A percentile compares a stretch with the other conserved stretches of the same genome.
phyloP scores from a whole-genome alignment of 2,888 invertebrate species.

The Parnassius apollo region DNA sequence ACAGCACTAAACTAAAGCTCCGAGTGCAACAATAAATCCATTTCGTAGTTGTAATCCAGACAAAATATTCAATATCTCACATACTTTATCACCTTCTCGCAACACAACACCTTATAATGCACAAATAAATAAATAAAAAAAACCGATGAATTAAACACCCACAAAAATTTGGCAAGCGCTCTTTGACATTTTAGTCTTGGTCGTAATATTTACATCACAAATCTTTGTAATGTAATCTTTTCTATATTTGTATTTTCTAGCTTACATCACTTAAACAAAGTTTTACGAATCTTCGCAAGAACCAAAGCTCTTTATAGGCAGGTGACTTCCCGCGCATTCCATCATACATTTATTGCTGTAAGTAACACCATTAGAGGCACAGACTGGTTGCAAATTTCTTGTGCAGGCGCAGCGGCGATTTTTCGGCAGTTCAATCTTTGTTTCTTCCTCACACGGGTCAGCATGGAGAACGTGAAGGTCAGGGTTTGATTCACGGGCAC shows the following conservation, averaged over 20 bases:
- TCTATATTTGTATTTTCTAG: constrained; percentile 5
- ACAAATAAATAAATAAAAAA: too few relatives aligned
- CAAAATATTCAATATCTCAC: too few relatives aligned
- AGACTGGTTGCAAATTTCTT: constrained; percentile 69
- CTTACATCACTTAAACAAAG: background rate
- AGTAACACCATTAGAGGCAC: constrained; percentile 85
- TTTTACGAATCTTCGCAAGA: constrained; percentile 28
- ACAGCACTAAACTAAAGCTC: too few relatives aligned
- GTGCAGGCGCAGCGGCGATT: constrained; percentile 35
- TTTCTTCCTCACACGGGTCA: constrained; percentile 30
- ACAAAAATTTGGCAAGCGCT: constrained; percentile 20
- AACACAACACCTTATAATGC: too few relatives aligned
- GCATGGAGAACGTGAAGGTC: constrained; percentile 30
- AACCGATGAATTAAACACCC: background rate
- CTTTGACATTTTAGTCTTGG: constrained; percentile 4
- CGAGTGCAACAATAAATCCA: too few relatives aligned
- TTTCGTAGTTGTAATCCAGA: too few relatives aligned
- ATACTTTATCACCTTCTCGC: too few relatives aligned
- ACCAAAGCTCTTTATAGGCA: constrained; percentile 29
- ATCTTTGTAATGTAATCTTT: background rate
- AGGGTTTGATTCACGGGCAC: constrained; percentile 29
- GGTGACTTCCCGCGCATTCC: constrained; percentile 54
- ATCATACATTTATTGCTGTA: constrained; percentile 86
- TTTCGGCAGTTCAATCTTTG: background rate
- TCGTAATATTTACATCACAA: background rate